Evolutionary conservation across 1,140 invertebrate genomes (phyloP), one percentile per base, ranked within the genome.

Genomic region (Oedothorax gibbosus): DNA sequence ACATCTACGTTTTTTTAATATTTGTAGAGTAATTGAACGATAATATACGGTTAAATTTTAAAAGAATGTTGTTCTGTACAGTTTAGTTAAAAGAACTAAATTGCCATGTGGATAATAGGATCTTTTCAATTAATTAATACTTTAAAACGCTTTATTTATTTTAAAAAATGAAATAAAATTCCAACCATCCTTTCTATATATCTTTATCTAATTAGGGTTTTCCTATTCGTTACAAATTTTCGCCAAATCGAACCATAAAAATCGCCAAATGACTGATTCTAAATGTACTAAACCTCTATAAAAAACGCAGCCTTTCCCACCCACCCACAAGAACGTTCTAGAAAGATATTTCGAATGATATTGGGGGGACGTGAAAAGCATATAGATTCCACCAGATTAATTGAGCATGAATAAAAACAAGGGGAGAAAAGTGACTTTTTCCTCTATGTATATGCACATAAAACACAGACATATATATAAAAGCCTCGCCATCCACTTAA

Each of bases 331-430:
- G 68, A 71, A 73, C 35, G 50, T 35, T 35, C 56, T n/a, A 14
- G 14, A 71, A 82, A 82, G 80, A 50, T 72, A 72, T 73, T n/a
- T 20, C 20, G 20, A 18, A 64, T 56, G 53, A 82, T 73, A 82
- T 82, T 82, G 80, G 49, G 20, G 62, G 65, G 18, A 66, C 80
- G 69, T 82, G 57, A 60, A 73, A 82, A 82, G 80, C 80, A 73
- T 73, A 82, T 82, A 82, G 80, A 82, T 82, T 82, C 64, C 80
- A 82, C 56, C 64, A 82, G 80, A 82, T 82, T 82, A 82, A 82
- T 82, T 82, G 80, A 73, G 80, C 80, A 82, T 82, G 80, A 73
- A 82, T 82, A 82, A 82, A 82, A 73, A 82, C 69, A 82, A 82
- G 68, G 80, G 15, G 53, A 35, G 60, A 54, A 54, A 69, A 50